Conservation (phyloP, 30 jellyfish, hydroid and myxozoan species). For the Hydractinia echinata region DNA sequence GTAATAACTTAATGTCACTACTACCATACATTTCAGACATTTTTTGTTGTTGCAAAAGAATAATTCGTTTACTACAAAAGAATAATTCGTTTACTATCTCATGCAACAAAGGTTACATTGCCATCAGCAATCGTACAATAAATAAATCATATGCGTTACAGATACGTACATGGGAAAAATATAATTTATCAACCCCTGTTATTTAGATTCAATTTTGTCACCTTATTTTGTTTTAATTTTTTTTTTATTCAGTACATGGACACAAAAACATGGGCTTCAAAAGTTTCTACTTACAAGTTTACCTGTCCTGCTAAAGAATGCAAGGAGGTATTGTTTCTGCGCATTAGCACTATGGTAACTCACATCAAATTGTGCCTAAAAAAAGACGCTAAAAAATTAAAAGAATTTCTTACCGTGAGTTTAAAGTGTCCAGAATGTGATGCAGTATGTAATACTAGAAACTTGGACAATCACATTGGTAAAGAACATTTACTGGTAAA, state of each 20-base stretch:
- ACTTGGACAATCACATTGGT: not conserved
- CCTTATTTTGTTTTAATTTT: not conserved
- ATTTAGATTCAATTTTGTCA: not conserved
- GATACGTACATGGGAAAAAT: no score
- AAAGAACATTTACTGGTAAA: constrained; percentile 29
- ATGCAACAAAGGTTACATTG: no score
- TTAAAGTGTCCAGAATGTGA: constrained; percentile 31
- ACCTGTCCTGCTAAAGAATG: constrained; percentile 29
- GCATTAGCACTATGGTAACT: constrained; percentile 4
- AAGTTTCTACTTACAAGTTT: not conserved
- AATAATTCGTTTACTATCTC: no score
- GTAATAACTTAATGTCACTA: no score
- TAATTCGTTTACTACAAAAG: no score
- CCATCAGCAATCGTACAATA: no score
- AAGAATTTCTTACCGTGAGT: not conserved
- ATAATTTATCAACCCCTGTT: no score
- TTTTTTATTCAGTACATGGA: not conserved
- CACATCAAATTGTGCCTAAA: constrained; percentile 24
- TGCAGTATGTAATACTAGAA: not conserved
- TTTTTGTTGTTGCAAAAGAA: no score
- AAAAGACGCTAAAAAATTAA: not conserved
- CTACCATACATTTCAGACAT: no score
- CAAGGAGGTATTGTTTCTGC: not conserved
- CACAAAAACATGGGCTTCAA: constrained; percentile 4
- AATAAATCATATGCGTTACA: no score